Conservation (phyloP, 1,140 invertebrate genomes). For the Dufourea novaeangliae region DNA sequence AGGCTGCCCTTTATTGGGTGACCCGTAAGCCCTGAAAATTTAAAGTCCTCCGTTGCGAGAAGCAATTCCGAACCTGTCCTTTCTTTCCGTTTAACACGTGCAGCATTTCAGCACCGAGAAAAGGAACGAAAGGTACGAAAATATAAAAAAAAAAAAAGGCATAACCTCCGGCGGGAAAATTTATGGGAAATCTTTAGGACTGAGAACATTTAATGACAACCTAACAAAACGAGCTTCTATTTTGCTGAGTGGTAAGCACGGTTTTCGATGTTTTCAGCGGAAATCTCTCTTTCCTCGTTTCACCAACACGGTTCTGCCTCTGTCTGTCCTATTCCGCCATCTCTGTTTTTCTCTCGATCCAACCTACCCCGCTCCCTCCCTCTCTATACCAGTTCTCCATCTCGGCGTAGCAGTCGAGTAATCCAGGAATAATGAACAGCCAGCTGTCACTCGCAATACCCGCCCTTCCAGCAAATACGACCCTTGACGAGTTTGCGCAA, state of each 20-base stretch:
- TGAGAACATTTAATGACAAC: conserved; percentile 46
- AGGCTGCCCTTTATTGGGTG: conserved; percentile 24
- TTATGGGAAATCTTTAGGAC: conserved; percentile 48
- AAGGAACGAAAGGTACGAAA: neutral
- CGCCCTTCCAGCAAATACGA: conserved; percentile 69
- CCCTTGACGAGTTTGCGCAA: conserved; percentile 71
- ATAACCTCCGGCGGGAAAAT: neutral
- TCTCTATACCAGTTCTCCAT: conserved; percentile 46
- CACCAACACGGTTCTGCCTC: conserved; percentile 32
- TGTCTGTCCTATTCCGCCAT: conserved; percentile 50
- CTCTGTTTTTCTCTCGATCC: conserved; percentile 59
- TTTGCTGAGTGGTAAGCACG: conserved; percentile 53
- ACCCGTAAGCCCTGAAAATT: conserved; percentile 17
- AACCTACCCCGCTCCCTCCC: conserved; percentile 49
- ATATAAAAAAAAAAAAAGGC: too few species aligned
- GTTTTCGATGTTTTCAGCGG: conserved; percentile 63
- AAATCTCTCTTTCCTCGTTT: conserved; percentile 33
- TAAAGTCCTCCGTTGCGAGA: conserved; percentile 7
- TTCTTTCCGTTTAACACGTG: neutral
- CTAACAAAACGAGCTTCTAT: conserved; percentile 51
- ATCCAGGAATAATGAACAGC: conserved; percentile 80
- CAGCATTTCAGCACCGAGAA: too few species aligned
- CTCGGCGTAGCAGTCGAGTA: conserved; percentile 66
- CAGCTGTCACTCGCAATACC: conserved; percentile 77
- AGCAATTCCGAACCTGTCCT: neutral